Conservation (phyloP, 2,113 vertebrate genomes). For the Pleuronectes platessa region DNA sequence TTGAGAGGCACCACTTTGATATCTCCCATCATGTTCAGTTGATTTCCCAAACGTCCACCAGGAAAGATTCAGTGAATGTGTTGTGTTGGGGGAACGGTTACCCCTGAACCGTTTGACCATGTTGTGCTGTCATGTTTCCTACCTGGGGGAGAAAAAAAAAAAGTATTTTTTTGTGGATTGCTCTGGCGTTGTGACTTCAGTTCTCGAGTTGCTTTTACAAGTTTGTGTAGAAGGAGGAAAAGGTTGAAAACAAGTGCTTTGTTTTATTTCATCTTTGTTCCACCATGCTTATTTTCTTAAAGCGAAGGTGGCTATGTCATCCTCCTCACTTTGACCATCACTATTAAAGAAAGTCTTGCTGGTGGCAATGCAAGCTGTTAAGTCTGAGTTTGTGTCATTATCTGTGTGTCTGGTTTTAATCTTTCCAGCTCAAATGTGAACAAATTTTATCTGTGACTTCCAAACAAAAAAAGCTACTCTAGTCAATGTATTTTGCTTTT, state of each 20-base stretch:
- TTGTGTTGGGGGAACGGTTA: constrained; percentile 57
- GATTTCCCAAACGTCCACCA: constrained; percentile 50
- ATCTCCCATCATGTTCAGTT: constrained; percentile 1
- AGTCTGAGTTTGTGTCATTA: background rate
- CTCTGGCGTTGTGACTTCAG: constrained; percentile 76
- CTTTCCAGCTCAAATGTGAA: no score
- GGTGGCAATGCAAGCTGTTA: constrained; percentile 63
- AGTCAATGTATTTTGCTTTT: no score
- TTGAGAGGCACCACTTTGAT: background rate
- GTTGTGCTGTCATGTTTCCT: constrained; percentile 71
- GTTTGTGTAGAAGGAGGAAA: constrained; percentile 68
- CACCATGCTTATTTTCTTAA: constrained; percentile 62
- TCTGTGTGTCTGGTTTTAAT: no score
- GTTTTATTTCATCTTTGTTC: constrained; percentile 70
- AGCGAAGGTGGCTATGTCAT: constrained; percentile 64
- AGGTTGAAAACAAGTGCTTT: constrained; percentile 59
- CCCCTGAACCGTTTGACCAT: constrained; percentile 54
- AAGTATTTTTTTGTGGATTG: constrained; percentile 69
- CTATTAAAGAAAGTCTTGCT: constrained; percentile 80
- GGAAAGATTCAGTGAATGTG: constrained; percentile 70
- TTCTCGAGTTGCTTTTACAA: constrained; percentile 72
- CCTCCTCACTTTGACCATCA: constrained; percentile 70
- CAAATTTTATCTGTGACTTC: no score
- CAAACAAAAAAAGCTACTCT: no score
- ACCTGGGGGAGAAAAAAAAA: constrained; percentile 46